These are phyloP conservation scores for Leucophenga varia DNA, from an alignment of 1,140 invertebrate genomes.

Conservation along the genomic window DNA sequence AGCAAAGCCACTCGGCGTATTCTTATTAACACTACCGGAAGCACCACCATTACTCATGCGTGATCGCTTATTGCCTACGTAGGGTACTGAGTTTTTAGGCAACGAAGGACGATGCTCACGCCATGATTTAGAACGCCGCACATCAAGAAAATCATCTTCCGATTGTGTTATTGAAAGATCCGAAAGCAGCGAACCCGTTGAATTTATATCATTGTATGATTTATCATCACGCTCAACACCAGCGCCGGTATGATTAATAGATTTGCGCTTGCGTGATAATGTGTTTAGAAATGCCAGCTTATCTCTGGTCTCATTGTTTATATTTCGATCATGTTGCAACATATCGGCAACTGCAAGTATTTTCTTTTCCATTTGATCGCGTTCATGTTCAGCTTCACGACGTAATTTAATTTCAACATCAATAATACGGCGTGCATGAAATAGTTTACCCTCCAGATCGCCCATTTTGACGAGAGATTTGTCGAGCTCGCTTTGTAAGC, in stretches of 20 bases:
- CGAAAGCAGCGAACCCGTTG: slow-evolving; percentile 65
- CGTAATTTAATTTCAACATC: slow-evolving; percentile 72
- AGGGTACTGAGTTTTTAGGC: slow-evolving; percentile 9
- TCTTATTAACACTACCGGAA: no score
- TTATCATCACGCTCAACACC: slow-evolving; percentile 50
- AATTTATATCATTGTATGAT: slow-evolving; percentile 43
- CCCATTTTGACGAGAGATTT: slow-evolving; percentile 64
- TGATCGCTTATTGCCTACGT: slow-evolving; percentile 8
- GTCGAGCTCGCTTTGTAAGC: slow-evolving; percentile 65
- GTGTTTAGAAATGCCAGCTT: slow-evolving; percentile 73
- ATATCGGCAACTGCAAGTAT: slow-evolving; percentile 70
- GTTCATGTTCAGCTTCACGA: slow-evolving; percentile 62
- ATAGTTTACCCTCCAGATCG: slow-evolving; percentile 72
- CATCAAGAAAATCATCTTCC: slow-evolving; percentile 77
- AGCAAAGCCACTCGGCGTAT: slow-evolving; percentile 1
- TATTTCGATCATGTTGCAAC: slow-evolving; percentile 66
- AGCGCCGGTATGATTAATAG: slow-evolving; percentile 29
- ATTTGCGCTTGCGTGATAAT: slow-evolving; percentile 22
- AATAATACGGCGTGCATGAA: slow-evolving; percentile 70
- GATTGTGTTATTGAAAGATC: slow-evolving; percentile 81
- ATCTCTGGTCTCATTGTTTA: slow-evolving; percentile 73
- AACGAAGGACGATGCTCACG: slow-evolving; percentile 61
- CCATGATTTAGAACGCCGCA: slow-evolving; percentile 63
- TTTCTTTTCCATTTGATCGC: slow-evolving; percentile 67
- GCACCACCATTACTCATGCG: slow-evolving; percentile 9